Evolutionary conservation across 1,140 invertebrate species (phyloP), one percentile per base, ranked within the genome.

Genomic region (Bombus vancouverensis): DNA sequence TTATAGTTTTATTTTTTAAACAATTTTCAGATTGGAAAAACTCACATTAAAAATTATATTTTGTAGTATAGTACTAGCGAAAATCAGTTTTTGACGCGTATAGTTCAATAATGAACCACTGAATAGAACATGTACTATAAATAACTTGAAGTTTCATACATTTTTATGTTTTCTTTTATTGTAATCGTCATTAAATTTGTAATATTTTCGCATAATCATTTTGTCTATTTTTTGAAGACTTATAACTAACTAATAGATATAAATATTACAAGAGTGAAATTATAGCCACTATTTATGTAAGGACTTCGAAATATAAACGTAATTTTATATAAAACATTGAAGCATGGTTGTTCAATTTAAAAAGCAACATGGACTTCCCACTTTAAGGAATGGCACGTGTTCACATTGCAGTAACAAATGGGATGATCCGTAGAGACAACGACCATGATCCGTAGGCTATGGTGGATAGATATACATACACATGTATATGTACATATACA

Each of bases 391-490:
- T 81, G 79, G 73, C 81, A 89, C 77, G 88, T 90, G 88, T 87
- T 89, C 87, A 83, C 75, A 89, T 77, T 62, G 34, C 72, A 57
- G 15, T 68, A 70, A 89, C 32, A 72, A 89, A 89, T 89, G 88
- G 84, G 53, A 89, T 53, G 44, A 89, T 73, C 84, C 88, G 53
- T 65, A 22, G 5, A 53, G 47, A 53, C 47, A 53, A 53, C 47
- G 47, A 53, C 18, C 47, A 5, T 53, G 47, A 44, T 44, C 37
- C 25, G 32, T 9, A 53, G 59, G 18, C 47, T 77, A 28, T 83
- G 25, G 59, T 28, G n/a, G 8, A 68, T 44, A 42, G 5, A 44
- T 13, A 65, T 37, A 53, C 18, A 32, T 32, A 78, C 42, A 62
- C 5, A n/a, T 59, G 5, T 18, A 47, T 18, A 18, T 18, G 6